A percentile compares a stretch with the other conserved stretches of the same genome.
These are phyloP conservation scores for Rhagoletis pomonella DNA, from an alignment of 1,140 invertebrate genomes.

Conservation along the genomic window DNA sequence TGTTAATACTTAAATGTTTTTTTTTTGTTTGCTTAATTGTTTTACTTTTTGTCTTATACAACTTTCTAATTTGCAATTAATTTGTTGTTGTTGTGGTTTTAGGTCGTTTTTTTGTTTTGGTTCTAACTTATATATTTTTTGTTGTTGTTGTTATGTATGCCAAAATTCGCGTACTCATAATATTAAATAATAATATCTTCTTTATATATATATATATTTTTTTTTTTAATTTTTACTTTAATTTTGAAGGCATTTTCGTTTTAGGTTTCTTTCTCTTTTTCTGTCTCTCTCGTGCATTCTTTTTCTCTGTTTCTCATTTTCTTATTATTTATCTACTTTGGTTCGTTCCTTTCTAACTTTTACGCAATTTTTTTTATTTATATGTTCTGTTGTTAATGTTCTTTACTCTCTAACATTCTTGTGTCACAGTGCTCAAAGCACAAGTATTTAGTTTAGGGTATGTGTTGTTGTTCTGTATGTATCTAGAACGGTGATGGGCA, in stretches of 20 bases:
- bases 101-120: neutral
- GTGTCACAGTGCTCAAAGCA: neutral
- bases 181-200: constrained; percentile 12
- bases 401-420: neutral
- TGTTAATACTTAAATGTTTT: neutral
- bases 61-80: neutral
- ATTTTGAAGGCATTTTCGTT: constrained; percentile 52
- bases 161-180: constrained; percentile 35
- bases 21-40: neutral
- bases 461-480: too few relatives aligned
- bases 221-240: constrained; percentile 21
- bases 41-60: constrained; percentile 16
- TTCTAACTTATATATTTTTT: neutral
- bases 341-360: neutral
- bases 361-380: neutral
- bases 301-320: neutral
- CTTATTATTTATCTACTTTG: neutral
- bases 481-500: too few relatives aligned
- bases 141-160: constrained; percentile 32
- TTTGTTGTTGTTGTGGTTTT: neutral
- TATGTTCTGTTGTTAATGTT: neutral
- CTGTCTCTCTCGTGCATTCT: neutral
- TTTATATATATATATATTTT: neutral
- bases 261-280: constrained; percentile 35
- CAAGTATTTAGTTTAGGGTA: neutral